phyloP scores from a whole-genome alignment of 2,113 vertebrate genomes.

The Trogon surrucura region DNA sequence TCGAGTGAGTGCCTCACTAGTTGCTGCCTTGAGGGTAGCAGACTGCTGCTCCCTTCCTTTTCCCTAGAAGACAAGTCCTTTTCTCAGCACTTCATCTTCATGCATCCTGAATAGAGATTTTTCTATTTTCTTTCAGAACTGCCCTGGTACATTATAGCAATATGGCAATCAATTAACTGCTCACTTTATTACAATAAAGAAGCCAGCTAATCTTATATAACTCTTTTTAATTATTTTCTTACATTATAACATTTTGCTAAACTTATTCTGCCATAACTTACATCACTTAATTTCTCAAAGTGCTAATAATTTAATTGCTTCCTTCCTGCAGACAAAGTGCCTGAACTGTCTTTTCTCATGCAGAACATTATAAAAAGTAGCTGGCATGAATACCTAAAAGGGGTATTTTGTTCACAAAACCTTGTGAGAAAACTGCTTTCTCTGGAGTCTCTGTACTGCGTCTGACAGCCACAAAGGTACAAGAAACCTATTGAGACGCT shows the following conservation, averaged over 20 bases:
- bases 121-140: neutral
- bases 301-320: slow-evolving; percentile 85
- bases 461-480: neutral
- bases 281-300: slow-evolving; percentile 82
- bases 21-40: neutral
- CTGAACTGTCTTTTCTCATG: slow-evolving; percentile 45
- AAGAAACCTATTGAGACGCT: neutral
- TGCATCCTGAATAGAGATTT: slow-evolving; percentile 3
- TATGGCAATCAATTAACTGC: slow-evolving; percentile 80
- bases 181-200: slow-evolving; percentile 77
- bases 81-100: neutral
- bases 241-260: slow-evolving; percentile 79
- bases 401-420: slow-evolving; percentile 21
- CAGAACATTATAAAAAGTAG: slow-evolving; percentile 64
- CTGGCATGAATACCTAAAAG: slow-evolving; percentile 73
- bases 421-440: slow-evolving; percentile 41
- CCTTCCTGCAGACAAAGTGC: slow-evolving; percentile 82
- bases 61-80: neutral
- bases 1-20: no score
- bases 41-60: neutral
- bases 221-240: slow-evolving; percentile 85
- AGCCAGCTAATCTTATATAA: slow-evolving; percentile 77
- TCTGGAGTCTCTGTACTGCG: slow-evolving; percentile 8
- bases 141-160: slow-evolving; percentile 64
- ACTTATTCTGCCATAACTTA: slow-evolving; percentile 79